phyloP scores from a whole-genome alignment of 2,113 vertebrate genomes.

The Mola mola region DNA sequence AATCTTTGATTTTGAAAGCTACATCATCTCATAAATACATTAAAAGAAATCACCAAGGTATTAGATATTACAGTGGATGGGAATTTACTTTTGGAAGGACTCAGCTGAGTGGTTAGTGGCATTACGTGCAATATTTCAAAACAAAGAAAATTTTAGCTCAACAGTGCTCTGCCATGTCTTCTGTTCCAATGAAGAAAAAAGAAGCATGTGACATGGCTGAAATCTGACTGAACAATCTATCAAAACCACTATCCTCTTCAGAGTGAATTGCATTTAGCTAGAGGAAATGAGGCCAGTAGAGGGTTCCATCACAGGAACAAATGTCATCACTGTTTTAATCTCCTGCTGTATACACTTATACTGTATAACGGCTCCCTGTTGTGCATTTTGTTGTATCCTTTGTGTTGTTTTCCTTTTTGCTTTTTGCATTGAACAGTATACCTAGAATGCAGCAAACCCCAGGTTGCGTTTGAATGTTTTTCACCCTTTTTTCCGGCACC shows the following conservation, averaged over 20 bases:
- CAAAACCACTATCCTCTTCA: constrained; percentile 43
- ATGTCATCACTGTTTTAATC: constrained; percentile 53
- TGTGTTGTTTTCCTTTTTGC: too few species aligned
- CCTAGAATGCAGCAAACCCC: too few species aligned
- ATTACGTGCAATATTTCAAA: constrained; percentile 46
- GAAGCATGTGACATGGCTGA: constrained; percentile 25
- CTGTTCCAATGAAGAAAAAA: constrained; percentile 33
- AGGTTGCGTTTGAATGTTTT: too few species aligned
- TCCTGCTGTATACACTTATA: background rate
- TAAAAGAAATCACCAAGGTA: constrained; percentile 30
- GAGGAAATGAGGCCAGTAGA: constrained; percentile 47
- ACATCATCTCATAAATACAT: constrained; percentile 37
- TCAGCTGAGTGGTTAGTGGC: constrained; percentile 38
- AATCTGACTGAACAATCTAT: constrained; percentile 44
- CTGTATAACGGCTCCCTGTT: too few species aligned
- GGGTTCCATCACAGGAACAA: constrained; percentile 37
- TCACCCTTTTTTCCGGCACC: too few species aligned
- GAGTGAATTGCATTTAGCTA: constrained; percentile 32
- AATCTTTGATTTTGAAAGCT: constrained; percentile 33
- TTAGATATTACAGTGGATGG: constrained; percentile 29
- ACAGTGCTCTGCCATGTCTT: constrained; percentile 25
- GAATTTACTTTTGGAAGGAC: constrained; percentile 21
- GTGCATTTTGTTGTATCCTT: too few species aligned
- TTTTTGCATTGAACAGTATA: too few species aligned
- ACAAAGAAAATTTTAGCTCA: constrained; percentile 17